Evolutionary conservation across 2,113 vertebrate species (phyloP), one percentile per base, ranked within the genome.

Genomic region (Leptobrachium leishanense): DNA sequence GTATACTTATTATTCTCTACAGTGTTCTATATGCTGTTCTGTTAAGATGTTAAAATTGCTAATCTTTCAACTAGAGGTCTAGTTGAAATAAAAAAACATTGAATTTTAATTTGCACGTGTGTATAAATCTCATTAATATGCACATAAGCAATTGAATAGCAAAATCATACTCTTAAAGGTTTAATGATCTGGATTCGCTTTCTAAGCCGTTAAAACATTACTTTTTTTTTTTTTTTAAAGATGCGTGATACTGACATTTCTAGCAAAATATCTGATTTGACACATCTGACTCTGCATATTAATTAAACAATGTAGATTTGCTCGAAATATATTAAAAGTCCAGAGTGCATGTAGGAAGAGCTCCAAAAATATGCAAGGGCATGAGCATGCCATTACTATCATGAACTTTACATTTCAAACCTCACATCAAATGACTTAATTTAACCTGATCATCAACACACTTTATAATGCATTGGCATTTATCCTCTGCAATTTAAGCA

Each of bases 381-480:
- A 63, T 74, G 43, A 44, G 43, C 2, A 40, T 46, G 72, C n/a
- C 72, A 64, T 64, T 74, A 40, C 59, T 44, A 64, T 46, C 10
- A 50, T 74, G 54, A 74, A 62, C 72, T 74, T 74, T 74, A 74
- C 59, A 74, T 74, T 74, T 74, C n/a, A 64, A 74, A 64, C 63
- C 42, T 74, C 59, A 74, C 64, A 74, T 74, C 42, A 11, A 43
- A 43, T 74, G 72, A 63, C 72, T 74, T 74, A 64, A 74, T 74
- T 74, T 74, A 64, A 74, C 72, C 72, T 59, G 57, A 74, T 12
- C 11, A 20, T 74, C 57, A 63, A 11, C 55, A 74, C 54, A 39
- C 20, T 63, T 74, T 74, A 74, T 63, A 43, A 63, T 74, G 41
- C 72, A 73, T 73, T 73, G 71, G 71, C 71, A 73, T 73, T 73